Conservation (phyloP, 2,888 invertebrate genomes). For the Epinotia demarniana region DNA sequence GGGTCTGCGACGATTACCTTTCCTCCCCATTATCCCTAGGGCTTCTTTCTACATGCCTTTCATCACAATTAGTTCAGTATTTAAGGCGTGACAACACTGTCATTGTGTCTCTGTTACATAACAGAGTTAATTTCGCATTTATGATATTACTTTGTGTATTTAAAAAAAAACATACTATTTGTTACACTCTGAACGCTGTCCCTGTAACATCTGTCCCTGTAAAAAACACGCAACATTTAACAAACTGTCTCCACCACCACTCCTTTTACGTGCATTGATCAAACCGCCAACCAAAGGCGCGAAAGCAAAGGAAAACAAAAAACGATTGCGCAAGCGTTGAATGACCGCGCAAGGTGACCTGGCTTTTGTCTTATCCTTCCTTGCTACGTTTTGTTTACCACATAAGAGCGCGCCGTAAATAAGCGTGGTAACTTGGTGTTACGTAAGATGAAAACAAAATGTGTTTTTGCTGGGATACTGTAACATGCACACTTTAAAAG, state of each 20-base stretch:
- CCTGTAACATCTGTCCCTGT: too few relatives aligned
- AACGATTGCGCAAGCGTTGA: conserved; percentile 23
- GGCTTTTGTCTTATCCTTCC: conserved; percentile 20
- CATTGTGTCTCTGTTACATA: too few relatives aligned
- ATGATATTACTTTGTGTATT: too few relatives aligned
- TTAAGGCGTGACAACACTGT: too few relatives aligned
- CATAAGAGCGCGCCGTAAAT: not conserved
- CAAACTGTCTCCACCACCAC: not conserved
- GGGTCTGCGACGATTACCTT: too few relatives aligned
- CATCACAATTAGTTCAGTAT: too few relatives aligned
- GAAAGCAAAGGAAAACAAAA: conserved; percentile 20
- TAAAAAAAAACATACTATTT: not conserved
- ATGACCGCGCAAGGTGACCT: conserved; percentile 35
- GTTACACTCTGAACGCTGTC: not conserved
- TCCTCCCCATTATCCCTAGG: too few relatives aligned
- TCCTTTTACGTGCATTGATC: not conserved
- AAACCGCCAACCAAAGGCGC: not conserved
- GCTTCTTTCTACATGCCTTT: too few relatives aligned
- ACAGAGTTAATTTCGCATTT: too few relatives aligned
- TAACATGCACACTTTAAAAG: not conserved
- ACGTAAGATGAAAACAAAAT: conserved; percentile 3
- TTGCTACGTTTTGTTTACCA: conserved; percentile 3
- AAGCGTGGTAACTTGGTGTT: not conserved
- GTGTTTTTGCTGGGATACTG: conserved; percentile 6
- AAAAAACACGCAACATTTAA: not conserved